Evolutionary conservation across 92 coral and sea anemone species (phyloP).

Genomic region (Diadumene lineata): DNA sequence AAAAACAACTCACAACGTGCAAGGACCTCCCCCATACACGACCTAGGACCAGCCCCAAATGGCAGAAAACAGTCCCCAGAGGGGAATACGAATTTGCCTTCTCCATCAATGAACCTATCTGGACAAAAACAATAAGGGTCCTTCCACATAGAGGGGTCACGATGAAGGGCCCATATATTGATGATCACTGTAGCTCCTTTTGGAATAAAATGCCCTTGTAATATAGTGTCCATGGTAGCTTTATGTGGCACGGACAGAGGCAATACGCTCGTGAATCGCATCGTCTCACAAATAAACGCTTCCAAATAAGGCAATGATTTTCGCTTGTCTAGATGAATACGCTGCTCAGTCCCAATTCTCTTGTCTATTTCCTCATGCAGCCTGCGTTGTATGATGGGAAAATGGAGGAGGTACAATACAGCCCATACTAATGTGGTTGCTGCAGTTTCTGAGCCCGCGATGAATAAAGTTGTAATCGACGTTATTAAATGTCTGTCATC

Average conservation of each 20-base stretch:
- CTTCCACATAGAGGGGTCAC: slow-evolving; percentile 58
- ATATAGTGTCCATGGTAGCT: slow-evolving; percentile 45
- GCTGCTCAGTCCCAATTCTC: slow-evolving; percentile 41
- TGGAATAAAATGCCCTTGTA: slow-evolving; percentile 62
- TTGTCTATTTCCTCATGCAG: slow-evolving; percentile 39
- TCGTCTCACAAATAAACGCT: slow-evolving; percentile 67
- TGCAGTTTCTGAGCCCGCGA: slow-evolving; percentile 76
- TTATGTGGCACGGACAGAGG: slow-evolving; percentile 68
- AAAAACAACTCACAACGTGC: slow-evolving; percentile 70
- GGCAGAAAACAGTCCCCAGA: slow-evolving; percentile 53
- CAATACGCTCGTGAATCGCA: slow-evolving; percentile 52
- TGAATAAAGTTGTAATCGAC: slow-evolving; percentile 59
- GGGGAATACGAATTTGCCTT: slow-evolving; percentile 48
- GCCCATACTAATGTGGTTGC: slow-evolving; percentile 75
- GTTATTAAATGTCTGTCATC: slow-evolving; percentile 37
- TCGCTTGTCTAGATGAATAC: slow-evolving; percentile 34
- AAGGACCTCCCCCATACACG: slow-evolving; percentile 69
- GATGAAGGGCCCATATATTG: slow-evolving; percentile 77
- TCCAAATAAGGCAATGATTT: slow-evolving; percentile 52
- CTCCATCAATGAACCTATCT: slow-evolving; percentile 55
- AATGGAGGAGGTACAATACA: slow-evolving; percentile 54
- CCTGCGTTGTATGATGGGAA: slow-evolving; percentile 62
- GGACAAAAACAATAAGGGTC: slow-evolving; percentile 66
- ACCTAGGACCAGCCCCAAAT: slow-evolving; percentile 71
- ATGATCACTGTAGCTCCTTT: slow-evolving; percentile 61